Evolutionary conservation across 1,140 invertebrate species (phyloP).

Genomic region (Physella acuta): DNA sequence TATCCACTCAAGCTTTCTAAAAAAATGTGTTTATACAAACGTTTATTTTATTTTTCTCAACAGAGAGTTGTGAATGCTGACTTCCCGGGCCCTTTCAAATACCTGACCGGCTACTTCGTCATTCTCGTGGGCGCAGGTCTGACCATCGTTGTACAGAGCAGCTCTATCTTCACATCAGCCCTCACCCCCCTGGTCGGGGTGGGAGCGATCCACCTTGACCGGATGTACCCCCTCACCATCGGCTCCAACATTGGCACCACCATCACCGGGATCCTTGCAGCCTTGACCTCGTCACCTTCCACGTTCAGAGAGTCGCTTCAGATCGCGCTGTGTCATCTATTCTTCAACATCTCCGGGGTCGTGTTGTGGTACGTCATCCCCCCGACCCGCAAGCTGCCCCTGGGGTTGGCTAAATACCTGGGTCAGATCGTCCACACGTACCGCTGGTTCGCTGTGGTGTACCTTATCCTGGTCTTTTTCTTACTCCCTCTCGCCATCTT

Average conservation of each 20-base stretch:
- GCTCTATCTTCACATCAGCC: slow-evolving; percentile 69
- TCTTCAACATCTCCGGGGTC: slow-evolving; percentile 59
- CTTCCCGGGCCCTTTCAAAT: slow-evolving; percentile 58
- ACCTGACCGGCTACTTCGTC: slow-evolving; percentile 64
- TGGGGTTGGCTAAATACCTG: slow-evolving; percentile 63
- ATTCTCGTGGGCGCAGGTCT: slow-evolving; percentile 64
- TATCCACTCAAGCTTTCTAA: too few relatives aligned
- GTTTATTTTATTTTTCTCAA: too few relatives aligned
- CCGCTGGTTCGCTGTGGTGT: slow-evolving; percentile 66
- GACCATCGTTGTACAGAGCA: slow-evolving; percentile 68
- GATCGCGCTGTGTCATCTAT: slow-evolving; percentile 64
- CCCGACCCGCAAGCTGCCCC: slow-evolving; percentile 63
- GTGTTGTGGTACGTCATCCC: slow-evolving; percentile 68
- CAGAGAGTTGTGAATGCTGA: slow-evolving; percentile 64
- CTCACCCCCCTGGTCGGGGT: slow-evolving; percentile 69
- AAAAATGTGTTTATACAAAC: too few relatives aligned
- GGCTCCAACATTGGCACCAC: slow-evolving; percentile 71
- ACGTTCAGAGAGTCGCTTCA: slow-evolving; percentile 62
- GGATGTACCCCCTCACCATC: slow-evolving; percentile 67
- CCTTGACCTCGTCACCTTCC: slow-evolving; percentile 59
- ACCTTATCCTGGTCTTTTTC: slow-evolving; percentile 65
- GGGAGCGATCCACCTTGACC: slow-evolving; percentile 66
- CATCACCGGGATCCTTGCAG: slow-evolving; percentile 64
- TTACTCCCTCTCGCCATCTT: slow-evolving; percentile 62
- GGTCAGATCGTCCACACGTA: slow-evolving; percentile 63